Conservation (phyloP, 2,888 invertebrate genomes). For the Aleiodes leptofemur region DNA sequence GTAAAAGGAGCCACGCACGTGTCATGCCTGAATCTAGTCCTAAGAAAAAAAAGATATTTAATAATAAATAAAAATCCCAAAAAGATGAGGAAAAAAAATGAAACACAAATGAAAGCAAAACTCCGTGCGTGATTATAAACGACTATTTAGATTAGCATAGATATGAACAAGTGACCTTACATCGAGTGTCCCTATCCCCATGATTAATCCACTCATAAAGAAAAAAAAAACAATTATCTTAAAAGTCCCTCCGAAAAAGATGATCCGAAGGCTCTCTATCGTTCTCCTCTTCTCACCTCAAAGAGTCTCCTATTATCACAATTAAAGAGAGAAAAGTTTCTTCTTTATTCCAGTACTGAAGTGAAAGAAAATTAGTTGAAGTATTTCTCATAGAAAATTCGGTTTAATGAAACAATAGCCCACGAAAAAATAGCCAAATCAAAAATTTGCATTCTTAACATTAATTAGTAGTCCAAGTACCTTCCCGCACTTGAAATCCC, state of each 20-base stretch:
- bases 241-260: slow-evolving; percentile 27
- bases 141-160: slow-evolving; percentile 55
- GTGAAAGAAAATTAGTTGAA: neutral
- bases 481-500: too few species aligned
- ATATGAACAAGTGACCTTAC: slow-evolving; percentile 68
- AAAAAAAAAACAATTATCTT: slow-evolving; percentile 5
- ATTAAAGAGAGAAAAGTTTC: neutral
- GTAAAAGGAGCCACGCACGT: slow-evolving; percentile 41
- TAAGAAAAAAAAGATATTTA: slow-evolving; percentile 36
- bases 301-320: slow-evolving; percentile 25
- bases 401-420: too few species aligned
- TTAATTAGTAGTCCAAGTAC: too few species aligned
- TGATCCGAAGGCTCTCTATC: slow-evolving; percentile 5
- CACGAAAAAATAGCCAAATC: too few species aligned
- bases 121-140: slow-evolving; percentile 46
- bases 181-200: slow-evolving; percentile 60
- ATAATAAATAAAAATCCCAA: slow-evolving; percentile 33
- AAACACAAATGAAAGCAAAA: slow-evolving; percentile 40
- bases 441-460: too few species aligned
- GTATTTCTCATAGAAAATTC: too few species aligned
- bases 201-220: slow-evolving; percentile 46
- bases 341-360: neutral
- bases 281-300: slow-evolving; percentile 39
- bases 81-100: slow-evolving; percentile 30
- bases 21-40: slow-evolving; percentile 37